These are phyloP conservation scores for Leptestheria dahalacensis DNA, from an alignment of 1,140 invertebrate genomes.

Conservation along the genomic window DNA sequence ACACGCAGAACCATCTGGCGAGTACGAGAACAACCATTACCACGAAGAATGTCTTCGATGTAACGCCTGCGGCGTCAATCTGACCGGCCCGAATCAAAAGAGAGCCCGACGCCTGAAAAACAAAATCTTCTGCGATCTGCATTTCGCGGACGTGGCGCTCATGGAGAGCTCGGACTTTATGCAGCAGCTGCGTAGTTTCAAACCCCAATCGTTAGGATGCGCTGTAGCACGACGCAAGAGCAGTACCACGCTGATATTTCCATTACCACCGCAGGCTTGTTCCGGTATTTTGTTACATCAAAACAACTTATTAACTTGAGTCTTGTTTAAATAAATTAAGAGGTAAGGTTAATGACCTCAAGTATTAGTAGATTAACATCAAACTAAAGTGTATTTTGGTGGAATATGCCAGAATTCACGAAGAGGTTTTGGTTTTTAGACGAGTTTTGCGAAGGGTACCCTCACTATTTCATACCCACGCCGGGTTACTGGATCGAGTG, in stretches of 20 bases:
- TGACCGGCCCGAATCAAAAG: constrained; percentile 78
- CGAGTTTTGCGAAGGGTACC: constrained; percentile 83
- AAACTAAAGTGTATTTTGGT: no score
- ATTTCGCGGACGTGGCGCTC: constrained; percentile 83
- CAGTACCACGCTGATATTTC: constrained; percentile 85
- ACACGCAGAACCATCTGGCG: constrained; percentile 58
- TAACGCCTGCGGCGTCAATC: constrained; percentile 81
- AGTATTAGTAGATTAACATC: no score
- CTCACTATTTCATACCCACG: constrained; percentile 73
- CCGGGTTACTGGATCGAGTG: constrained; percentile 93
- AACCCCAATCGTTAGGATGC: constrained; percentile 83
- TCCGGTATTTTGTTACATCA: constrained; percentile 63
- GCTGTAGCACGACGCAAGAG: constrained; percentile 79
- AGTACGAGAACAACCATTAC: constrained; percentile 88
- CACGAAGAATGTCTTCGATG: constrained; percentile 90
- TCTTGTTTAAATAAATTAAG: no score
- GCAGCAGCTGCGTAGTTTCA: constrained; percentile 87
- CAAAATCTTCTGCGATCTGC: constrained; percentile 75
- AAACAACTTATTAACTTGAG: no score
- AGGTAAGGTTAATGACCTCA: no score
- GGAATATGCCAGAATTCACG: no score
- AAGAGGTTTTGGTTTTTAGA: constrained; percentile 49
- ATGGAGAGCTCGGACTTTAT: constrained; percentile 94
- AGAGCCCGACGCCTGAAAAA: constrained; percentile 57
- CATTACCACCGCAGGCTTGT: constrained; percentile 79